Base-by-base conservation (phyloP, 2,888 invertebrate species). In the Chaitophorus viminalis region DNA sequence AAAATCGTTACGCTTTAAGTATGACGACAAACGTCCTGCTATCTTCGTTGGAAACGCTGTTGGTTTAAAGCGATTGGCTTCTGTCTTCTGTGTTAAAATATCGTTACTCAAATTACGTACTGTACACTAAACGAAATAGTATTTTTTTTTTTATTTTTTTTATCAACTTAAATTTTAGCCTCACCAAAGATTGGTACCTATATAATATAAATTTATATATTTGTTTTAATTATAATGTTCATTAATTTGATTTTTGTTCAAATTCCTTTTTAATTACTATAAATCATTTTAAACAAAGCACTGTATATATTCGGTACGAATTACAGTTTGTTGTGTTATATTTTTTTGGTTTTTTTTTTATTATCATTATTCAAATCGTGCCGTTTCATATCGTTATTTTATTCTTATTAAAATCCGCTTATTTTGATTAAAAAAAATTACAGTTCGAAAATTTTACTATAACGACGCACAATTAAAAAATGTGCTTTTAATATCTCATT, bases 401-500 rank as follows among this genome's bases (percentile, higher is more conserved):
- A 25, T 25, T 74, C 9, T 74, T 39, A 11, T 33, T 6, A 74
- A 74, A 83, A 75, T 75, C 39, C 39, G 21, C 60, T 72, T 79
- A 29, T 82, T 65, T 31, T 33, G 29, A 60, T 60, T 60, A 60
- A 60, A 60, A 60, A n/a, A 60, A 4, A 60, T 21, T 75, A 54
- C 60, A 75, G 65, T 75, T 36, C 29, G 65, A 83, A 60, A 83
- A 65, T 83, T 39, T 54, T 82, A n/a, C n/a, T 82, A 11, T 65
- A 75, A 83, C 65, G 60, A 39, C 2, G 39, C 6, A 65, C 75
- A 83, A 83, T 83, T 83, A 83, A 65, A 29, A 65, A 83, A 36
- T 60, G 39, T 83, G 75, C 74, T 82, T 75, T 75, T 75, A 75
- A 75, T 83, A 83, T 60, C 75, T 75, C 83, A 29, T 83, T 60